phyloP scores from a whole-genome alignment of 30 jellyfish, hydroid and myxozoan species.

The Aurelia coerulea region DNA sequence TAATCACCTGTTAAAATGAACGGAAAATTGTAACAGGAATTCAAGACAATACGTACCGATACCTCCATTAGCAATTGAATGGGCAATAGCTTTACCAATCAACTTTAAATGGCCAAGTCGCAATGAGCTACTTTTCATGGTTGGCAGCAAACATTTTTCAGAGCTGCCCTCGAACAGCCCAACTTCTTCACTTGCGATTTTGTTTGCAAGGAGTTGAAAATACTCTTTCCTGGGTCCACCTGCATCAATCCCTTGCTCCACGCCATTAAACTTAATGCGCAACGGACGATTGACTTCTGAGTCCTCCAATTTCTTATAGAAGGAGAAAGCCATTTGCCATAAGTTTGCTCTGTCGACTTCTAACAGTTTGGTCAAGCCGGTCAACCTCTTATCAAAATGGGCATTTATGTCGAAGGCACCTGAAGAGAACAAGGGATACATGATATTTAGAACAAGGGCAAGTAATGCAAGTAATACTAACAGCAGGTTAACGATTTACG shows the following conservation, averaged over 20 bases:
- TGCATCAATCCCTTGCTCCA: not conserved
- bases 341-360: no score
- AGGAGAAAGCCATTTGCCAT: not conserved
- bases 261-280: not conserved
- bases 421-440: no score
- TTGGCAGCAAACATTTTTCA: not conserved
- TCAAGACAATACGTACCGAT: not conserved
- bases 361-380: no score
- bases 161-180: not conserved
- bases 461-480: no score
- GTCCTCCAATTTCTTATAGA: not conserved
- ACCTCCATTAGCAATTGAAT: conserved; percentile 6
- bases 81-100: not conserved
- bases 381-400: no score
- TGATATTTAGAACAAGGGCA: no score
- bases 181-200: not conserved
- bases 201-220: conserved; percentile 2
- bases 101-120: not conserved
- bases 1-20: no score
- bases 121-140: conserved; percentile 1
- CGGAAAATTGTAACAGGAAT: not conserved
- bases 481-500: no score
- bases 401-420: no score
- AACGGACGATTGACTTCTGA: not conserved
- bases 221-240: not conserved